Conservation (phyloP, 2,888 invertebrate genomes). For the Brachyopa scutellaris region DNA sequence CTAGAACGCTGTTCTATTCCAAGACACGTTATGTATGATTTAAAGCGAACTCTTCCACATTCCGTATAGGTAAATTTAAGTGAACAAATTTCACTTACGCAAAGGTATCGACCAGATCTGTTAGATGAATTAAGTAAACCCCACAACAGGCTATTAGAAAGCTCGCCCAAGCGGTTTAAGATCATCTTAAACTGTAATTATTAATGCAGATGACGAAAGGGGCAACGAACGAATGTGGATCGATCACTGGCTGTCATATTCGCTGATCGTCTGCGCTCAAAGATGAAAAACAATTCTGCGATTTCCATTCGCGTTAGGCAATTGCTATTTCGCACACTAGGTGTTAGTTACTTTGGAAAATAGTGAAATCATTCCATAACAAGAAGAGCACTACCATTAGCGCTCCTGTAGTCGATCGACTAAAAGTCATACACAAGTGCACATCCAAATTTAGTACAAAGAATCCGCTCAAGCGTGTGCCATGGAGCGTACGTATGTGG, state of each 20-base stretch:
- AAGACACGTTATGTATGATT: not conserved
- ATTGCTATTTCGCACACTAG: conserved; percentile 35
- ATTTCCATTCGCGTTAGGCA: conserved; percentile 26
- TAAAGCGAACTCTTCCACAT: too few species aligned
- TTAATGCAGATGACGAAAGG: conserved; percentile 40
- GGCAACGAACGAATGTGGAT: conserved; percentile 57
- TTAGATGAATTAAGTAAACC: conserved; percentile 48
- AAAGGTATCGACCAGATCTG: conserved; percentile 20
- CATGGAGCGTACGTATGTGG: conserved; percentile 15
- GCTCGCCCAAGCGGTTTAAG: conserved; percentile 65
- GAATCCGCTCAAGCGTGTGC: conserved; percentile 28
- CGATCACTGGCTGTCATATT: conserved; percentile 22
- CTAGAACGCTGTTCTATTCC: not conserved
- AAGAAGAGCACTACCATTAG: conserved; percentile 35
- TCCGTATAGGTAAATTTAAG: too few species aligned
- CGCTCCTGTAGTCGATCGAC: conserved; percentile 35
- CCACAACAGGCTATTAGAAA: conserved; percentile 62
- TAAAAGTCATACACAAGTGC: conserved; percentile 50
- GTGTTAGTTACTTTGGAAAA: conserved; percentile 36
- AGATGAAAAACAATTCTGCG: conserved; percentile 20
- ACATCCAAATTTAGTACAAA: conserved; percentile 40
- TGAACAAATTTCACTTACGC: conserved; percentile 54
- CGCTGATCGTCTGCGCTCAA: conserved; percentile 19
- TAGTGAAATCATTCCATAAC: conserved; percentile 67
- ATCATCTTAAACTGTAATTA: conserved; percentile 51